Evolutionary conservation across 2,797 vertebrate genomes (phyloP).

Genomic region (Ibycter americanus): DNA sequence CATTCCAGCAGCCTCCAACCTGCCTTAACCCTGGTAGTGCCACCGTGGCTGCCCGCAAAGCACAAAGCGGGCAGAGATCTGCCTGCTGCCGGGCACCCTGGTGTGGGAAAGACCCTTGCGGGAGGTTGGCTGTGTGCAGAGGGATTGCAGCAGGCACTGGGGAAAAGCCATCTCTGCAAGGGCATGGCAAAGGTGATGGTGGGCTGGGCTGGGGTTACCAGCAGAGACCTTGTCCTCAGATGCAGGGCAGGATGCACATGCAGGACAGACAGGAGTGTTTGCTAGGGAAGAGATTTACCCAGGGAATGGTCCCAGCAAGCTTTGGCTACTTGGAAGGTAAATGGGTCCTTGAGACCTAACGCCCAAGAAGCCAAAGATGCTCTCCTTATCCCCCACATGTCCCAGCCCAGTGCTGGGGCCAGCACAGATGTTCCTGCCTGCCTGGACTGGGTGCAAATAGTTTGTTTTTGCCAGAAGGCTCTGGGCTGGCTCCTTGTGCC

Average conservation of each 20-base stretch:
- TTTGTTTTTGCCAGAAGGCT: constrained; percentile 67
- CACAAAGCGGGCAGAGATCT: neutral
- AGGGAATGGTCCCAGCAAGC: neutral
- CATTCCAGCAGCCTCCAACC: constrained; percentile 71
- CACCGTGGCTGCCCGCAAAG: neutral
- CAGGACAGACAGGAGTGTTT: neutral
- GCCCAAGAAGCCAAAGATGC: neutral
- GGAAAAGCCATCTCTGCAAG: neutral
- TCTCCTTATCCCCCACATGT: rapidly evolving
- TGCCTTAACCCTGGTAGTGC: constrained; percentile 2
- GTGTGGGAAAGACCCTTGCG: rapidly evolving
- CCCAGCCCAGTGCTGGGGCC: neutral
- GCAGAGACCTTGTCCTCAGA: neutral
- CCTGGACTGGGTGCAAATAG: constrained; percentile 31
- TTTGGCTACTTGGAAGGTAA: neutral
- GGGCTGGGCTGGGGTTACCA: neutral
- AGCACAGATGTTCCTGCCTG: constrained; percentile 44
- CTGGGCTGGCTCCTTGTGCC: constrained; percentile 42
- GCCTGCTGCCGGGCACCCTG: neutral
- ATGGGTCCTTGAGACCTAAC: neutral
- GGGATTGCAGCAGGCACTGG: neutral
- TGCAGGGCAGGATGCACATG: neutral
- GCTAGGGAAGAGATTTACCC: neutral
- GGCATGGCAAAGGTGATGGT: neutral
- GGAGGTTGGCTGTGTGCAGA: rapidly evolving